phyloP scores from a whole-genome alignment of 2,113 vertebrate species.

The Ornithorhynchus anatinus region DNA sequence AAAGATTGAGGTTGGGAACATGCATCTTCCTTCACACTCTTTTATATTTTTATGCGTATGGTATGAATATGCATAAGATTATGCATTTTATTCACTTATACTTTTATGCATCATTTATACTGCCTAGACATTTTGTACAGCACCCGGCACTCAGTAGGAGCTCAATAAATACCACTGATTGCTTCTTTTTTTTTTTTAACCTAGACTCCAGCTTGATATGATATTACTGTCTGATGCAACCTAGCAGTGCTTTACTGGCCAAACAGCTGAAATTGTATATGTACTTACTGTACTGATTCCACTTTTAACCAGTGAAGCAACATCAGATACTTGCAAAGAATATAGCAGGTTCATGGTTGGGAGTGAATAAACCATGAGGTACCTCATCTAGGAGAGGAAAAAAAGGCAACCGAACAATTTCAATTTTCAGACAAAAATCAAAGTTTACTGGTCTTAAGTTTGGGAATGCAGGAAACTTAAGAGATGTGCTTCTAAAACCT shows the following conservation, averaged over 20 bases:
- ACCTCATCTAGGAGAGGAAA: slow-evolving; percentile 75
- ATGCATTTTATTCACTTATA: too few species aligned
- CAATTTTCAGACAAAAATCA: neutral
- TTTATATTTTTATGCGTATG: too few species aligned
- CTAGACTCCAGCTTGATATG: too few species aligned
- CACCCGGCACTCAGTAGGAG: too few species aligned
- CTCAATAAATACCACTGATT: too few species aligned
- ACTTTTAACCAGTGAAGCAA: slow-evolving; percentile 85
- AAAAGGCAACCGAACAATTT: neutral
- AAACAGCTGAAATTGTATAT: neutral
- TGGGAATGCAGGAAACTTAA: neutral
- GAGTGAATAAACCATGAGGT: slow-evolving; percentile 81
- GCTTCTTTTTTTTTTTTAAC: too few species aligned
- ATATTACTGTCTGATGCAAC: too few species aligned
- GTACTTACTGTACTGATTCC: slow-evolving; percentile 84
- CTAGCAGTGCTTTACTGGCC: neutral
- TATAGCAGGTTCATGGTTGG: slow-evolving; percentile 85
- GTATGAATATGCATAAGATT: too few species aligned
- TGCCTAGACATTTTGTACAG: too few species aligned
- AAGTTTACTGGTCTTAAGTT: neutral
- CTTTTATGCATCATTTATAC: too few species aligned
- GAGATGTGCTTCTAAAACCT: neutral
- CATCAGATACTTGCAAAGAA: slow-evolving; percentile 83
- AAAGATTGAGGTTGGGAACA: too few species aligned
- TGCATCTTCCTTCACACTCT: too few species aligned